Evolutionary conservation across 2,797 vertebrate genomes (phyloP).

Genomic region (Zenarchopterus dispar): DNA sequence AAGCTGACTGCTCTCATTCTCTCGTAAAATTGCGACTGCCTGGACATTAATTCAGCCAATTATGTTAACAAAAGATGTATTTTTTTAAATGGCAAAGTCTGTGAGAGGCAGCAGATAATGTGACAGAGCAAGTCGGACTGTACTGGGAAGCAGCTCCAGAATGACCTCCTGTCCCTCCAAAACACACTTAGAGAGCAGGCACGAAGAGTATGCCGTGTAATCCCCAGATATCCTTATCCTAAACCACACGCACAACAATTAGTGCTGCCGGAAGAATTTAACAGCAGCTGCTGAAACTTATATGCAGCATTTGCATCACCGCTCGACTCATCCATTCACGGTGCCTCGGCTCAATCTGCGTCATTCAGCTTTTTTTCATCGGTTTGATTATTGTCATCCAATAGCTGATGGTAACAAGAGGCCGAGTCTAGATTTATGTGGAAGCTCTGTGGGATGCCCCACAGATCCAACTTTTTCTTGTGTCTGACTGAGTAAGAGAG

Average conservation of each 20-base stretch:
- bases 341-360: slow-evolving; percentile 45
- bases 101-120: slow-evolving; percentile 65
- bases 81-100: slow-evolving; percentile 58
- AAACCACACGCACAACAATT: slow-evolving; percentile 83
- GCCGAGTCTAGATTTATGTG: background rate
- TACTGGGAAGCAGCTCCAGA: slow-evolving; percentile 71
- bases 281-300: slow-evolving; percentile 81
- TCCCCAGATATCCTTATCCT: slow-evolving; percentile 81
- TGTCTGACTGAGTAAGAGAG: too few relatives aligned
- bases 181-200: slow-evolving; percentile 76
- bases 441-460: background rate
- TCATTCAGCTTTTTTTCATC: slow-evolving; percentile 25
- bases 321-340: slow-evolving; percentile 63
- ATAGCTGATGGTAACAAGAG: background rate
- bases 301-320: slow-evolving; percentile 63
- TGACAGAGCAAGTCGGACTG: slow-evolving; percentile 61
- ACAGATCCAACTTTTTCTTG: background rate
- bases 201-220: slow-evolving; percentile 81
- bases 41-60: slow-evolving; percentile 65
- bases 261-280: slow-evolving; percentile 82
- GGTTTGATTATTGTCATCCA: slow-evolving; percentile 16
- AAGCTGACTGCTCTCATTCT: slow-evolving; percentile 63
- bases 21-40: slow-evolving; percentile 58
- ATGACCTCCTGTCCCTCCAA: slow-evolving; percentile 72
- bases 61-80: slow-evolving; percentile 74